These are phyloP conservation scores for Streblospio benedicti DNA, from an alignment of 1,140 invertebrate genomes.

Conservation along the genomic window DNA sequence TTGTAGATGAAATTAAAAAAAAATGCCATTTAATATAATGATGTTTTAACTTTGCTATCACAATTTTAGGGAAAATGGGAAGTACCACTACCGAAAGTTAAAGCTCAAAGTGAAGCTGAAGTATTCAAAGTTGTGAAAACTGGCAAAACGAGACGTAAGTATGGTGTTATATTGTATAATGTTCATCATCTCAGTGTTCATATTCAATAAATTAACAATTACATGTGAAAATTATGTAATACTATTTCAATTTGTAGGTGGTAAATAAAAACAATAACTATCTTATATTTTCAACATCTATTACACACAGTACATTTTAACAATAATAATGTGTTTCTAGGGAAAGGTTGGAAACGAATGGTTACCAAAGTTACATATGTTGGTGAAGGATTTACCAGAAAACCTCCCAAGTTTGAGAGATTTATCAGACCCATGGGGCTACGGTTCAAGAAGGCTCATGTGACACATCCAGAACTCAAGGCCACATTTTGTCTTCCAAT, in stretches of 20 bases:
- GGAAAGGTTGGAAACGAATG: slow-evolving; percentile 98
- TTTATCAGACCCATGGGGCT: slow-evolving; percentile 95
- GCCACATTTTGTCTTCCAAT: slow-evolving; percentile 98
- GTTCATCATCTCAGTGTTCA: neutral
- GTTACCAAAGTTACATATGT: slow-evolving; percentile 92
- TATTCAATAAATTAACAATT: neutral
- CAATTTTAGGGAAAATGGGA: slow-evolving; percentile 95
- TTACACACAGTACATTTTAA: too few species aligned
- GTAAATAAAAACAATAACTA: too few species aligned
- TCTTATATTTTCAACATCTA: too few species aligned
- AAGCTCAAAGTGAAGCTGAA: slow-evolving; percentile 93
- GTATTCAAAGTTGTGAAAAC: slow-evolving; percentile 91
- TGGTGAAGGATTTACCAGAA: slow-evolving; percentile 94
- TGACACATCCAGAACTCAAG: slow-evolving; percentile 98
- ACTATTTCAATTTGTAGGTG: neutral
- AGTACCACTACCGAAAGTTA: slow-evolving; percentile 96
- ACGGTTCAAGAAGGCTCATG: slow-evolving; percentile 72
- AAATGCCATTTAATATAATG: too few species aligned
- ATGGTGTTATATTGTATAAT: neutral
- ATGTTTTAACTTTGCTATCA: too few species aligned
- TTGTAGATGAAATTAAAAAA: too few species aligned
- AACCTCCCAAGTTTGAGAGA: slow-evolving; percentile 98
- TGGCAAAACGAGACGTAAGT: slow-evolving; percentile 77
- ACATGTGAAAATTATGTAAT: neutral
- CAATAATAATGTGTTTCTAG: slow-evolving; percentile 31